Evolutionary conservation across 2,888 invertebrate genomes (phyloP), one percentile per base, ranked within the genome.

Genomic region (Chromoteleia sp.): DNA sequence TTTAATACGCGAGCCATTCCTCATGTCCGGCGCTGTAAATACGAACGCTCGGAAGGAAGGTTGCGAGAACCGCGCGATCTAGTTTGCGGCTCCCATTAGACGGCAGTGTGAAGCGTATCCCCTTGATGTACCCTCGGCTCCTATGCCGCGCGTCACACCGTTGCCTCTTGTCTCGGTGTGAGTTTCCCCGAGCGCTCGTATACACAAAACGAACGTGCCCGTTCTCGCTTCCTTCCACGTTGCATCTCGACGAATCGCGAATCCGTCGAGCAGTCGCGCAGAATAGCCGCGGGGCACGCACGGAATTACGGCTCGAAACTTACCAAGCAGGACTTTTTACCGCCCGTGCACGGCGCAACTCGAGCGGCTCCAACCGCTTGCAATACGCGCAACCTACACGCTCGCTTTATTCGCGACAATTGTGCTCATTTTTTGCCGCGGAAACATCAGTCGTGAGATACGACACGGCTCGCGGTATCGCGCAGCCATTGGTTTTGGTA

Each of bases 271-370:
- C 82, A 81, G 83, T 83, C 82, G 78, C 84, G 85, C 84, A 86
- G 88, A 90, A 90, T 88, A 88, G 88, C 90, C 84, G 83, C 70
- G 73, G 82, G 87, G 85, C 90, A 90, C 89, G 90, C 90, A 89
- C 84, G 81, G 61, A 79, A 81, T 81, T 81, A 83, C 78, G 78
- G 81, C 83, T 78, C 61, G 63, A 77, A 83, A 83, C 83, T 75
- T 75, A 77, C 74, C 77, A 41, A 71, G 74, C 83, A 74, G 67
- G 56, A 78, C 83, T 81, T 73, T 81, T 76, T 76, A 68, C 58
- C 59, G 73, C 21, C 29, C 43, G 67, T 52, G 43, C 43, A 17
- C 67, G 58, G n/a, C 68, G 70, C 81, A 63, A 71, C 56, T 70
- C 71, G 65, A 68, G 59, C 73, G 67, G 30, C 67, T 63, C 70